These are phyloP conservation scores for Furcula furcula DNA, from an alignment of 2,888 invertebrate genomes.

Conservation along the genomic window DNA sequence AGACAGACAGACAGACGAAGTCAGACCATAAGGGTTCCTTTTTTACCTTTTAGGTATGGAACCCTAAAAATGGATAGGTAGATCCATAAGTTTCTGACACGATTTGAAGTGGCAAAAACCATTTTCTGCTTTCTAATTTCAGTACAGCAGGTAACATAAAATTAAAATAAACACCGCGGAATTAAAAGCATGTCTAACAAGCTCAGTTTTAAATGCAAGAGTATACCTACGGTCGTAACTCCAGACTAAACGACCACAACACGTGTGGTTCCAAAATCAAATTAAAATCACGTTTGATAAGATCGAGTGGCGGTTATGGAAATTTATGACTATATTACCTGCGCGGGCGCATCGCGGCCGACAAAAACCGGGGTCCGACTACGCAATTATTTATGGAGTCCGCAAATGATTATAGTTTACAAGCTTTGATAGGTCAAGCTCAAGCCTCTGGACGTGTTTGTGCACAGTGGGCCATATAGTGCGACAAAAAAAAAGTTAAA, in stretches of 20 bases:
- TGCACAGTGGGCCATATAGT: constrained; percentile 8
- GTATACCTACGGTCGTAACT: constrained; percentile 72
- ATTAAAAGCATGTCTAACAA: too few species aligned
- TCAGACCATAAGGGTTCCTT: too few species aligned
- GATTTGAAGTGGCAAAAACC: too few species aligned
- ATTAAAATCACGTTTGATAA: constrained; percentile 82
- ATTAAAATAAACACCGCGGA: too few species aligned
- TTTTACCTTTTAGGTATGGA: too few species aligned
- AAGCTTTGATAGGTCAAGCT: constrained; percentile 68
- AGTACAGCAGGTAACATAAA: too few species aligned
- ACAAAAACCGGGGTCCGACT: constrained; percentile 73
- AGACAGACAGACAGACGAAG: too few species aligned
- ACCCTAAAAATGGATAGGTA: too few species aligned
- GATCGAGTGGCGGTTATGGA: constrained; percentile 82
- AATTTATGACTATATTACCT: constrained; percentile 83
- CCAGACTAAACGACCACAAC: constrained; percentile 65
- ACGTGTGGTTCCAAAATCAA: constrained; percentile 80
- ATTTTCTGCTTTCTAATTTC: too few species aligned
- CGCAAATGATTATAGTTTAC: constrained; percentile 79
- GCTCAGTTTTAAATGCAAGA: constrained; percentile 22
- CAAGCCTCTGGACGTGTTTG: constrained; percentile 53
- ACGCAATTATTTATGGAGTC: constrained; percentile 77
- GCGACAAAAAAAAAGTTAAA: too few species aligned
- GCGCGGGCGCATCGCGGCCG: constrained; percentile 72
- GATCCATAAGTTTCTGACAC: too few species aligned